Evolutionary conservation across 2,888 invertebrate species (phyloP).

Genomic region (Lapara coniferarum): DNA sequence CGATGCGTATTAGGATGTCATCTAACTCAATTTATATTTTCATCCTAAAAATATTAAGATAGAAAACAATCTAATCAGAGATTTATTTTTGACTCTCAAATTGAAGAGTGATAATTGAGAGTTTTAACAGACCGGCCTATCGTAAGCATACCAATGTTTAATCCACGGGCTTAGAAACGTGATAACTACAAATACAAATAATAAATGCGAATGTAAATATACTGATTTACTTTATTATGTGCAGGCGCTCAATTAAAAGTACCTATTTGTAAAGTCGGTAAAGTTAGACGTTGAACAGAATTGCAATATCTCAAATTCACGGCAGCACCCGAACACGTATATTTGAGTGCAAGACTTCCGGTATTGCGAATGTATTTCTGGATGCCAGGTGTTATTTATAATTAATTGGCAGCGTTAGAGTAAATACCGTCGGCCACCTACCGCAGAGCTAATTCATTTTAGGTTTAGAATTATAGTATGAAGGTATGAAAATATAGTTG

Average conservation of each 20-base stretch:
- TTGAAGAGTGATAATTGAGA: too few relatives aligned
- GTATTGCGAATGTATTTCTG: conserved; percentile 21
- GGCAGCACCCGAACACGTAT: conserved; percentile 3
- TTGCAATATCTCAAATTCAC: neutral
- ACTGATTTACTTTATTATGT: too few relatives aligned
- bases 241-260: too few relatives aligned
- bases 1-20: neutral
- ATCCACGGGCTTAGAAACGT: too few relatives aligned
- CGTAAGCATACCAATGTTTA: too few relatives aligned
- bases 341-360: conserved; percentile 18
- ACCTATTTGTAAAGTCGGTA: too few relatives aligned
- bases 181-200: too few relatives aligned
- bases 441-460: neutral
- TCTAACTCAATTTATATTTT: too few relatives aligned
- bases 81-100: neutral
- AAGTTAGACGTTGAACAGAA: too few relatives aligned
- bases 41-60: too few relatives aligned
- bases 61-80: neutral
- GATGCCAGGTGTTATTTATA: conserved; percentile 22
- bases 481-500: neutral
- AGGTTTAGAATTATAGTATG: neutral
- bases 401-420: conserved; percentile 19
- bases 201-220: too few relatives aligned
- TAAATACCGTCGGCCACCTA: conserved; percentile 11
- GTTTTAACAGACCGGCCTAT: too few relatives aligned